phyloP scores from a whole-genome alignment of 2,797 vertebrate genomes.

The Hydrolagus colliei region DNA sequence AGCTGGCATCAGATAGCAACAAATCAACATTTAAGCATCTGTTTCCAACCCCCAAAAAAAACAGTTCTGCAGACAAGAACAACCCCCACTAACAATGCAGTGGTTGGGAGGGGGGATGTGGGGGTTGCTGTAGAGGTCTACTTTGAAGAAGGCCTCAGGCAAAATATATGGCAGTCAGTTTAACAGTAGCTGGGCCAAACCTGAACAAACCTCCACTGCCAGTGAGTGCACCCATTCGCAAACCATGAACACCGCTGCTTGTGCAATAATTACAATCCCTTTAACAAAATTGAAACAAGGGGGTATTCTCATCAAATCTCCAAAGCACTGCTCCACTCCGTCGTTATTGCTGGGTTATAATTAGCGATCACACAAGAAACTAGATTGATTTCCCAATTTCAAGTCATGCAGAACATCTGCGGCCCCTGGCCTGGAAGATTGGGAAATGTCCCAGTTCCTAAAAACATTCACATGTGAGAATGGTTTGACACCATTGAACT shows the following conservation, averaged over 20 bases:
- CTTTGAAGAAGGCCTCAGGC: background rate
- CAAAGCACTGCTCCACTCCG: background rate
- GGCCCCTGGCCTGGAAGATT: too few species aligned
- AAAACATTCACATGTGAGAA: too few species aligned
- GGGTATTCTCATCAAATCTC: background rate
- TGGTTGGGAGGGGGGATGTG: background rate
- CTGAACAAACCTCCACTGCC: slow-evolving; percentile 3
- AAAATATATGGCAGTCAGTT: slow-evolving; percentile 21
- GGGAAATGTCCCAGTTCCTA: too few species aligned
- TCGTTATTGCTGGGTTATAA: background rate
- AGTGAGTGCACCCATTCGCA: slow-evolving; percentile 21
- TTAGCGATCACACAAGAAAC: background rate
- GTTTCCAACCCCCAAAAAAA: slow-evolving; percentile 30
- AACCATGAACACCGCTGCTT: slow-evolving; percentile 11
- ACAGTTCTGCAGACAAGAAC: slow-evolving; percentile 23
- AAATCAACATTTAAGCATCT: slow-evolving; percentile 23
- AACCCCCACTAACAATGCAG: background rate
- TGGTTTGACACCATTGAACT: too few species aligned
- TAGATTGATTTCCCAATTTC: background rate
- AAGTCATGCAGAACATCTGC: background rate
- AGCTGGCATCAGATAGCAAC: slow-evolving; percentile 16
- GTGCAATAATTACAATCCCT: background rate
- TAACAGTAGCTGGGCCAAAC: slow-evolving; percentile 2
- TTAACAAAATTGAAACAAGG: background rate
- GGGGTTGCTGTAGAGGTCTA: background rate